Evolutionary conservation across 2,888 invertebrate genomes (phyloP), one percentile per base, ranked within the genome.

Genomic region (Neoascia interrupta): DNA sequence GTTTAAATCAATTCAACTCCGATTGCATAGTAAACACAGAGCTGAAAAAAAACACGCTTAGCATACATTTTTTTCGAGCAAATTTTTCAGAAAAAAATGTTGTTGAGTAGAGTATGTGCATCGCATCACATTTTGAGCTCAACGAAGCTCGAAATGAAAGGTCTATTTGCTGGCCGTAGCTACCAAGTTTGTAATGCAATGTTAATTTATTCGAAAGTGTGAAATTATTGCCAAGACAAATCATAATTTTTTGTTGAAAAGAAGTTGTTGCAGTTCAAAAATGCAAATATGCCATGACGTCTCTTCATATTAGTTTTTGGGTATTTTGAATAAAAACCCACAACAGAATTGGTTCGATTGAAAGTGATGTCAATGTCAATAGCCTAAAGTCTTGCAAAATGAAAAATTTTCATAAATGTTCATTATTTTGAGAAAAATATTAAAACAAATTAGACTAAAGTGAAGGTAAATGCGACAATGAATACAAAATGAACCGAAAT

Each of bases 201-300:
- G 69, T 19, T 51, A 69, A 69, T 60, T 34, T 43, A 69, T 69
- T 69, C 69, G 58, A 58, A 69, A 69, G 58, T 58, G 69, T 58
- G 58, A 51, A 68, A 69, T 51, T 51, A 34, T 56, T 66, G 28
- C 15, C 6, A 47, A 56, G 16, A 8, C 19, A 34, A 11, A n/a
- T 26, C 28, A 41, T 51, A 23, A 34, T 47, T 45, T n/a, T 37
- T 47, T 18, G 31, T 56, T 66, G 37, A 3, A 13, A 18, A 39
- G 26, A 26, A 13, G 13, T 23, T 10, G 13, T 31, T 41, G 19
- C 13, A 41, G 61, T 49, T 49, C 37, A 8, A 26, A 51, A 39
- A 56, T 68, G 21, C 49, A 68, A 68, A 56, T n/a, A n/a, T n/a
- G n/a, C n/a, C n/a, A n/a, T 49, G 68, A 58, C 39, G 26, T 5